A percentile compares a stretch with the other conserved stretches of the same genome.
Evolutionary conservation across 2,888 invertebrate species (phyloP).

Genomic region (Coenonympha arcania): DNA sequence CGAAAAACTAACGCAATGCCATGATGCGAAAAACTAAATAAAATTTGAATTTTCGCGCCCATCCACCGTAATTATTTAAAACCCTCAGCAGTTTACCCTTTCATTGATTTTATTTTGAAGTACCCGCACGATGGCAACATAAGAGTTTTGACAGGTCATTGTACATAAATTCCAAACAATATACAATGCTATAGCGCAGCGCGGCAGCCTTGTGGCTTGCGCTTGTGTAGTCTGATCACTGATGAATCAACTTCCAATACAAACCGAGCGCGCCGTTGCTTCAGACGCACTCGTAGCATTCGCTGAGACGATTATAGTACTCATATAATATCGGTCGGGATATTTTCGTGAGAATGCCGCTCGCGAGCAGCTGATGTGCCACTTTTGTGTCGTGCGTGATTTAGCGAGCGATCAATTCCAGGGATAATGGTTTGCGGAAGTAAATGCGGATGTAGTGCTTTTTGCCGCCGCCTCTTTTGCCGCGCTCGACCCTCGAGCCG

Average conservation of each 20-base stretch:
- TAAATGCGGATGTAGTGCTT: constrained; percentile 50
- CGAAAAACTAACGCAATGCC: no score
- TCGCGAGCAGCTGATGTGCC: no score
- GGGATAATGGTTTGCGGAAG: constrained; percentile 20
- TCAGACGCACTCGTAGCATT: constrained; percentile 30
- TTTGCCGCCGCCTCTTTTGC: constrained; percentile 59
- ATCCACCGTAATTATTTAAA: no score
- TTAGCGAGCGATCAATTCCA: constrained; percentile 3
- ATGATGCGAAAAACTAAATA: no score
- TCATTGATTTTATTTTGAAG: not conserved
- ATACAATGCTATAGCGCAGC: not conserved
- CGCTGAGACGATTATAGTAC: constrained; percentile 26
- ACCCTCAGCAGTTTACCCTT: no score
- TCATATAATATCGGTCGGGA: constrained; percentile 34
- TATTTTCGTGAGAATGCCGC: constrained; percentile 51
- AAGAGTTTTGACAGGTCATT: not conserved
- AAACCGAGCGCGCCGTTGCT: constrained; percentile 22
- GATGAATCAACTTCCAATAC: constrained; percentile 10
- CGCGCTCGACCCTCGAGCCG: constrained; percentile 37
- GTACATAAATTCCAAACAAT: not conserved
- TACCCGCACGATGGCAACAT: not conserved
- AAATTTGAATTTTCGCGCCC: no score
- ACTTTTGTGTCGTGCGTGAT: constrained; percentile 28
- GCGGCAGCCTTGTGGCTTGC: constrained; percentile 14
- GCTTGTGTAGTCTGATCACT: not conserved